phyloP scores from a whole-genome alignment of 2,797 vertebrate species.

The Schizopygopsis pylzovi region DNA sequence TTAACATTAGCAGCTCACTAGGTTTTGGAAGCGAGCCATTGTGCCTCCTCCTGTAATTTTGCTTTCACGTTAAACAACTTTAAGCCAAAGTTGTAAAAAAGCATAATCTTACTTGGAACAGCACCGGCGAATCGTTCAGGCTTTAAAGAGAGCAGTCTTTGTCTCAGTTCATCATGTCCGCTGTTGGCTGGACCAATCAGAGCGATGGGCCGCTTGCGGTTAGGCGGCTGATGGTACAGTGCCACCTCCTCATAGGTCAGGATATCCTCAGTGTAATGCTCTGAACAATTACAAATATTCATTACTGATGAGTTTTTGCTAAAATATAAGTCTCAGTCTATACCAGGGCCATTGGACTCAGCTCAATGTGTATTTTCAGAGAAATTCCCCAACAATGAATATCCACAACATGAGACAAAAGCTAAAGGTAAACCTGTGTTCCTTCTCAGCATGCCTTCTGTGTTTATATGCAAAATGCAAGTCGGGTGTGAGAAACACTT shows the following conservation, averaged over 20 bases:
- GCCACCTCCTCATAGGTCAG: slow-evolving; percentile 98
- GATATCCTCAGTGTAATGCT: slow-evolving; percentile 88
- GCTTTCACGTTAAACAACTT: neutral
- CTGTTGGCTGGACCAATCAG: slow-evolving; percentile 92
- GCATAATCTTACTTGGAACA: slow-evolving; percentile 85
- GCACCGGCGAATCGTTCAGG: slow-evolving; percentile 89
- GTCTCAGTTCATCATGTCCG: slow-evolving; percentile 90
- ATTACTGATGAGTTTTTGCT: neutral
- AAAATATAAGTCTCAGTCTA: neutral
- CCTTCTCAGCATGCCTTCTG: neutral
- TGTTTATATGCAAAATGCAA: slow-evolving; percentile 1
- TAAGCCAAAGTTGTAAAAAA: neutral
- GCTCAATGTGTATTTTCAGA: neutral
- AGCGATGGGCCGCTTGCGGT: slow-evolving; percentile 90
- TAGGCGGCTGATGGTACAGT: slow-evolving; percentile 93
- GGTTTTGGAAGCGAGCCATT: neutral
- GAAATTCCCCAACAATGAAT: neutral
- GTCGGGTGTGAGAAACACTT: neutral
- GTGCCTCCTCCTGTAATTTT: neutral
- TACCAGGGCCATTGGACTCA: neutral
- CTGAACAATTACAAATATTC: slow-evolving; percentile 67
- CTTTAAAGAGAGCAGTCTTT: slow-evolving; percentile 86
- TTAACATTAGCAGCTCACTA: neutral
- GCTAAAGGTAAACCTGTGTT: neutral
- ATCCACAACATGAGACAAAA: neutral